phyloP scores from a whole-genome alignment of 2,797 vertebrate species.

The Novumbra hubbsi region DNA sequence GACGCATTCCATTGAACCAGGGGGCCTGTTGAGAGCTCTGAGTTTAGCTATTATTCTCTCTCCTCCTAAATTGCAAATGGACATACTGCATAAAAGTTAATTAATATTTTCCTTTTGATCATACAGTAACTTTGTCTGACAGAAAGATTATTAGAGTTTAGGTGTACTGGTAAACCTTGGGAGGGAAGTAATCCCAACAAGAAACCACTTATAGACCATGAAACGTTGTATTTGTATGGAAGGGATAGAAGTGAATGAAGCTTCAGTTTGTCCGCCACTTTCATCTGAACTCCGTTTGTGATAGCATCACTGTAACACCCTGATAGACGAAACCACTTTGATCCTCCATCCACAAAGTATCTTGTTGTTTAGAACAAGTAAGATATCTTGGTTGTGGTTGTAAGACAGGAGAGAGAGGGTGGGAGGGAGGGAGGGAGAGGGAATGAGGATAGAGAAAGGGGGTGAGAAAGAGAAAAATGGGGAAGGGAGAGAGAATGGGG shows the following conservation, averaged over 20 bases:
- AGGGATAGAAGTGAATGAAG: background rate
- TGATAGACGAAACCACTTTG: conserved; percentile 30
- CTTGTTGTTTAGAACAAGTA: conserved; percentile 35
- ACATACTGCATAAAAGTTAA: no score
- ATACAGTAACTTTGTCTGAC: no score
- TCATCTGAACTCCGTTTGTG: background rate
- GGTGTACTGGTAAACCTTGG: no score
- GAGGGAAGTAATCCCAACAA: no score
- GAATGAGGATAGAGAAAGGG: background rate
- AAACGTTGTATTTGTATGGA: no score
- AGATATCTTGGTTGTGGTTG: background rate
- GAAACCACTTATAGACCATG: no score
- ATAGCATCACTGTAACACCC: conserved; percentile 23
- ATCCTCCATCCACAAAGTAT: conserved; percentile 37
- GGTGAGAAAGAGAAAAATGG: background rate
- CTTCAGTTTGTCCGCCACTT: conserved; percentile 27
- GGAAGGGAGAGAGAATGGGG: background rate
- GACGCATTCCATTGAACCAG: background rate
- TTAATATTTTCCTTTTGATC: no score
- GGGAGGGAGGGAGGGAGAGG: background rate
- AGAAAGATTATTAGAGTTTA: no score
- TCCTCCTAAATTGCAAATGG: no score
- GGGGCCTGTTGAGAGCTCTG: background rate
- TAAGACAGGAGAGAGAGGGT: conserved; percentile 2
- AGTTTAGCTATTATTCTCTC: no score